Base-by-base conservation (phyloP, 2,797 vertebrate genomes). In the Harpagifer antarcticus region DNA sequence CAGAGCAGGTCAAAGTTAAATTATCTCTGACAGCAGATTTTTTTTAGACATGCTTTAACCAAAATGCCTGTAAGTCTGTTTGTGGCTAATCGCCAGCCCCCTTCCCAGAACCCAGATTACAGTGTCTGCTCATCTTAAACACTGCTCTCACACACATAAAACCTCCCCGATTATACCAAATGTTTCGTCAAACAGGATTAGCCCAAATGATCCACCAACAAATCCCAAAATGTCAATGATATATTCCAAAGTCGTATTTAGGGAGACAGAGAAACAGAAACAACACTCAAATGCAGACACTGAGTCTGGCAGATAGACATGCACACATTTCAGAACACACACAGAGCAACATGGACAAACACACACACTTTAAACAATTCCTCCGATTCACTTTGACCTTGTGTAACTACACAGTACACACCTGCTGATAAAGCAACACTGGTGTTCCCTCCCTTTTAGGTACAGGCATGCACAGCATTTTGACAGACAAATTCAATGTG, bases 31-130 rank as follows among this genome's bases (percentile, higher is more conserved):
- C 65, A 76, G 53, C 68, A 59, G 75, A 87, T 55, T 55, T 74
- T 5, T 23, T 82, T 85, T 49, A 69, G 56, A 85, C 71, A 64
- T 19, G 62, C 65, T 55, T 47, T 20, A 65, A 60, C 68, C 73
- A 79, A 70, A 86, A 87, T 76, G 82, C 10, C 57, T 81, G 48
- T 55, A 81, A 85, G 56, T 74, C 76, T 89, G 16, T 43, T 14
- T 72, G 78, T 86, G 82, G 87, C 85, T 19, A 40, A 69, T 80
- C 1, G 53, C 86, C 89, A 91, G 78, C 82, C 69, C 48, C 65
- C 70, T 90, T 92, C 88, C 86, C 86, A 89, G 79, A 91, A 89
- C 82, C 81, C 79, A 86, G 84, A 87, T 86, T 82, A 91, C 70
- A 81, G 76, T 17, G 65, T 86, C 79, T 87, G 85, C 77, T 78